Percentiles rank a stretch among this genome's conserved stretches.
Conservation (phyloP, 1,140 invertebrate genomes). For the Triops longicaudatus region DNA sequence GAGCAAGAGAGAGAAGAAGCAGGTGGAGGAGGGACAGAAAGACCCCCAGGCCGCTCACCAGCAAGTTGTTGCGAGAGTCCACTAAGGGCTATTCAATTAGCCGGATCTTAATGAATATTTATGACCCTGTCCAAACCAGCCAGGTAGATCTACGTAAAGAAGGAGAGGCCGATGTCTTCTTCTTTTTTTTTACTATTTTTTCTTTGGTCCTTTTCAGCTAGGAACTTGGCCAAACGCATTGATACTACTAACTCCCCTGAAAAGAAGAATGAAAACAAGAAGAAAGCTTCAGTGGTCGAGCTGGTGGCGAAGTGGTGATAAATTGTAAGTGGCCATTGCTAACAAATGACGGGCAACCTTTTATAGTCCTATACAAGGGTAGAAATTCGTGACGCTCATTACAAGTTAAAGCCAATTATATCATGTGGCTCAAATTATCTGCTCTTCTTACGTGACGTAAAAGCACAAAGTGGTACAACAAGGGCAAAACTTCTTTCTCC, state of each 20-base stretch:
- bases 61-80: conserved; percentile 5
- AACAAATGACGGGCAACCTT: conserved; percentile 14
- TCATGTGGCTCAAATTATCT: conserved; percentile 13
- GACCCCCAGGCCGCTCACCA: not conserved
- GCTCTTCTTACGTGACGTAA: not conserved
- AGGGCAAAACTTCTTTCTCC: not conserved
- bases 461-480: not conserved
- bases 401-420: conserved; percentile 16
- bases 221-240: not conserved
- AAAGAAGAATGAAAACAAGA: not conserved
- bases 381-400: conserved; percentile 12
- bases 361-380: not conserved
- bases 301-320: not conserved
- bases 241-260: not conserved
- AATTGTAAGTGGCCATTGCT: conserved; percentile 10
- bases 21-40: not conserved
- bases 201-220: not conserved
- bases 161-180: conserved; percentile 10
- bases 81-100: conserved; percentile 15
- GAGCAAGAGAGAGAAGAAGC: no score
- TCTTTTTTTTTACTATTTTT: not conserved
- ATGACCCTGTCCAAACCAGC: conserved; percentile 2
- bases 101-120: conserved; percentile 13
- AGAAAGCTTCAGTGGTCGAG: not conserved
- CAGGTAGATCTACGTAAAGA: not conserved